A percentile compares a stretch with the other conserved stretches of the same genome.
These are phyloP conservation scores for Brachypodius melanocephalos DNA, from an alignment of 2,113 vertebrate species.

Conservation along the genomic window DNA sequence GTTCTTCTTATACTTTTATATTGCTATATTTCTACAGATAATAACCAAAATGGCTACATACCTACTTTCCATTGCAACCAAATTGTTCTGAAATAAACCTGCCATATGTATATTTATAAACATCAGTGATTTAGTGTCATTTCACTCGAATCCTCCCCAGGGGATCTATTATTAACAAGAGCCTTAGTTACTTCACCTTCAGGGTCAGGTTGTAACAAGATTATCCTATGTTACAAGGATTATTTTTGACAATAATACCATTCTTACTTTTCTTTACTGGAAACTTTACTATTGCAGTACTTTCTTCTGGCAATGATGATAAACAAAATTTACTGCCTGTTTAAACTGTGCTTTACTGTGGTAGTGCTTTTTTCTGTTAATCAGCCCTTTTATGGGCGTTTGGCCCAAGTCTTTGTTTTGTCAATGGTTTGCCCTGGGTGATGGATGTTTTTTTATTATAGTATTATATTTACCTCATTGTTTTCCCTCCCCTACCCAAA, in stretches of 20 bases:
- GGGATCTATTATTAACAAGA: not conserved
- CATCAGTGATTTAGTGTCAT: not conserved
- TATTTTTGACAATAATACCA: not conserved
- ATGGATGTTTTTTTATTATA: too few species aligned
- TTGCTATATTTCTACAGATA: not conserved
- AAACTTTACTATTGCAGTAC: not conserved
- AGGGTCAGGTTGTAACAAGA: fast-evolving
- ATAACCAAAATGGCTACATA: not conserved
- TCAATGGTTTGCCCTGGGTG: too few species aligned
- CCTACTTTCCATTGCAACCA: not conserved
- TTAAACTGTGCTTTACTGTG: not conserved
- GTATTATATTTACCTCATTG: too few species aligned
- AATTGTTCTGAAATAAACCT: not conserved
- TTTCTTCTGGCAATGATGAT: not conserved
- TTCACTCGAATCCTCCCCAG: not conserved
- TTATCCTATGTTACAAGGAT: not conserved
- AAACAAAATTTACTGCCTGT: not conserved
- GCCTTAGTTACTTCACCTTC: not conserved
- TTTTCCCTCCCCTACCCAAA: too few species aligned
- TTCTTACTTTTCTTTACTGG: not conserved
- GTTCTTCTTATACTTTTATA: not conserved
- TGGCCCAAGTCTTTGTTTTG: too few species aligned
- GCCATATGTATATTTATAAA: not conserved
- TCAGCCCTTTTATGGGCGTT: too few species aligned
- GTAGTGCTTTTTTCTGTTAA: too few species aligned